Conservation (phyloP, 2,888 invertebrate species). For the Criorhina ranunculi region DNA sequence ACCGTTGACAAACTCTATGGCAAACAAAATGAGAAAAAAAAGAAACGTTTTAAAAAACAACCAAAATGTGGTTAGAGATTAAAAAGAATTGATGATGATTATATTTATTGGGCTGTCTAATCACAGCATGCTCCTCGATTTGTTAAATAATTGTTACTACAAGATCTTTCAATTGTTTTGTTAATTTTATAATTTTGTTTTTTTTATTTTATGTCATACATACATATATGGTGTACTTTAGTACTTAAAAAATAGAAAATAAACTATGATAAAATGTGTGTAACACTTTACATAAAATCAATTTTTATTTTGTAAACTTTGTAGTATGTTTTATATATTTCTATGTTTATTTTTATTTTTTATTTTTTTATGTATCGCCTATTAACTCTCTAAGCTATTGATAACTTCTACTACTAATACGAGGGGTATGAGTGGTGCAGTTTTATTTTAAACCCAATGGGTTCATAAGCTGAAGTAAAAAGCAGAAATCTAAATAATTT, state of each 20-base stretch:
- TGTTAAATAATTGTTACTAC: slow-evolving; percentile 30
- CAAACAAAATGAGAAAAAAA: not conserved
- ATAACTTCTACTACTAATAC: slow-evolving; percentile 66
- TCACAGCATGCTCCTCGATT: slow-evolving; percentile 77
- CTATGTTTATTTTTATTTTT: slow-evolving; percentile 22
- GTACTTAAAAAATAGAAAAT: slow-evolving; percentile 27
- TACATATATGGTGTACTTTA: slow-evolving; percentile 24
- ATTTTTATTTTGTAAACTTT: slow-evolving; percentile 39
- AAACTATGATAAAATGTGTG: slow-evolving; percentile 26
- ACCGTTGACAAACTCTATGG: slow-evolving; percentile 6
- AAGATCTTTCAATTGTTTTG: slow-evolving; percentile 21
- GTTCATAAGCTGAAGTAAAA: slow-evolving; percentile 80
- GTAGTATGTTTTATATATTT: slow-evolving; percentile 41
- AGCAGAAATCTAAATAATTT: slow-evolving; percentile 76
- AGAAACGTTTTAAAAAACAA: slow-evolving; percentile 23
- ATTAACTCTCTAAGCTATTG: slow-evolving; percentile 47
- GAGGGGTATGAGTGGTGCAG: slow-evolving; percentile 81
- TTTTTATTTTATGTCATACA: not conserved
- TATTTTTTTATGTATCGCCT: slow-evolving; percentile 9
- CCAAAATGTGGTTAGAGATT: slow-evolving; percentile 42
- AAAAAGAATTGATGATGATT: slow-evolving; percentile 54
- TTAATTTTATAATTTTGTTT: not conserved
- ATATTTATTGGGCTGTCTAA: slow-evolving; percentile 77
- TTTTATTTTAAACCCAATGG: slow-evolving; percentile 84
- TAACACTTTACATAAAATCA: slow-evolving; percentile 45